phyloP scores from a whole-genome alignment of 2,888 invertebrate genomes.

The Prosapia bicincta region DNA sequence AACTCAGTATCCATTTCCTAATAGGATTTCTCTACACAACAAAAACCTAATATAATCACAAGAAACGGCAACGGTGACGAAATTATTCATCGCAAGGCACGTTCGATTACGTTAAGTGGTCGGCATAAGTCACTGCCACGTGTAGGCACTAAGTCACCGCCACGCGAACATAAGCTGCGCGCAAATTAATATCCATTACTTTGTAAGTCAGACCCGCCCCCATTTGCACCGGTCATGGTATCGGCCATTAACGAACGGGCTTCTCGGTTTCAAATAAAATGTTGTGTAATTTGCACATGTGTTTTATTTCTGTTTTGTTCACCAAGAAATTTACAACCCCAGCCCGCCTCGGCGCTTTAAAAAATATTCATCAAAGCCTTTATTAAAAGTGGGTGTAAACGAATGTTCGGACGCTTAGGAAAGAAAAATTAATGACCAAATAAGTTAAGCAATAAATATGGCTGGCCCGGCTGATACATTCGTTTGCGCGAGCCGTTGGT shows the following conservation, averaged over 20 bases:
- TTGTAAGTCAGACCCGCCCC: not conserved
- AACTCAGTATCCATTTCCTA: no score
- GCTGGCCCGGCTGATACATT: not conserved
- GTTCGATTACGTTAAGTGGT: not conserved
- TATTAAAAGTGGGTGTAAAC: not conserved
- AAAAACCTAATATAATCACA: no score
- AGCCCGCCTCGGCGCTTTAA: not conserved
- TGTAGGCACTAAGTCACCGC: no score
- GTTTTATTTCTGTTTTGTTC: not conserved
- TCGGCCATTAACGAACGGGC: not conserved
- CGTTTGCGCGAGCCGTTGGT: not conserved
- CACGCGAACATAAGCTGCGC: not conserved
- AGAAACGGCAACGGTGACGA: no score
- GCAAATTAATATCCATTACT: not conserved
- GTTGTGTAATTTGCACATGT: not conserved
- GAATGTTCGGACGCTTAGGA: not conserved
- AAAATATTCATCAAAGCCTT: conserved; percentile 13
- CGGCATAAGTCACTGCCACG: not conserved
- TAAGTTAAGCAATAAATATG: not conserved
- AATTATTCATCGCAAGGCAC: not conserved
- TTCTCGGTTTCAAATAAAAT: not conserved
- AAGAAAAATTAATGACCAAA: not conserved
- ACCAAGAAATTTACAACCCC: not conserved
- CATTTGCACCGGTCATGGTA: not conserved
- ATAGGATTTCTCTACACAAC: no score